These are phyloP conservation scores for Plagodis pulveraria DNA, from an alignment of 2,888 invertebrate species.

Conservation along the genomic window DNA sequence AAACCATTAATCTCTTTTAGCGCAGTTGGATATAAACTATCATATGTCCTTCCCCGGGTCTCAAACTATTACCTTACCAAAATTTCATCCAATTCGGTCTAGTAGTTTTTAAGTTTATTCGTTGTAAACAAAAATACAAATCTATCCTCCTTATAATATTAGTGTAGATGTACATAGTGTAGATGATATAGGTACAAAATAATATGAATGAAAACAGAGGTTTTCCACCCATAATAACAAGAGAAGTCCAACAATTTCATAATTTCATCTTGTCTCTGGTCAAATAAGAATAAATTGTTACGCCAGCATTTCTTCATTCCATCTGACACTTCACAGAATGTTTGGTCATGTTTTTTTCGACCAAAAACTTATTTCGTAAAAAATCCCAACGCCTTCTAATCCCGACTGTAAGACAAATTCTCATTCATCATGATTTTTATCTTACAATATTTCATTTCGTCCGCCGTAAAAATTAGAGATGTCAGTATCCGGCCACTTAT, in stretches of 20 bases:
- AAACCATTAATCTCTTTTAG: no score
- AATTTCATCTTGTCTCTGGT: slow-evolving; percentile 1
- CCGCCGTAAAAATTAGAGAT: slow-evolving; percentile 24
- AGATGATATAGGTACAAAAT: no score
- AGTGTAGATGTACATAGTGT: no score
- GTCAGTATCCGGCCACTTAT: slow-evolving; percentile 6
- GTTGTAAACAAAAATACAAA: no score
- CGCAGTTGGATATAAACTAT: no score
- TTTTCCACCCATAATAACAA: no score
- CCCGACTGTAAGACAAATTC: slow-evolving; percentile 26
- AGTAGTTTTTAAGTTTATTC: no score
- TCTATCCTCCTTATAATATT: no score
- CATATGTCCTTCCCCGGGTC: no score
- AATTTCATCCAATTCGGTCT: no score
- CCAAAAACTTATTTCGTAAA: slow-evolving; percentile 21
- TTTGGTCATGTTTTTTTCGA: slow-evolving; percentile 13
- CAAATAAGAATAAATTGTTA: slow-evolving; percentile 12
- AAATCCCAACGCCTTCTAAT: slow-evolving; percentile 29
- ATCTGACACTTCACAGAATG: slow-evolving; percentile 13
- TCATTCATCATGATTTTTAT: slow-evolving; percentile 34
- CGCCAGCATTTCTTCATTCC: slow-evolving; percentile 16
- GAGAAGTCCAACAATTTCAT: background rate
- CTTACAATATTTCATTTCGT: slow-evolving; percentile 36
- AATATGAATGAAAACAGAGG: no score
- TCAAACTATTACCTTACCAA: no score